phyloP scores from a whole-genome alignment of 2,888 invertebrate species.

The Rhamnusium bicolor region DNA sequence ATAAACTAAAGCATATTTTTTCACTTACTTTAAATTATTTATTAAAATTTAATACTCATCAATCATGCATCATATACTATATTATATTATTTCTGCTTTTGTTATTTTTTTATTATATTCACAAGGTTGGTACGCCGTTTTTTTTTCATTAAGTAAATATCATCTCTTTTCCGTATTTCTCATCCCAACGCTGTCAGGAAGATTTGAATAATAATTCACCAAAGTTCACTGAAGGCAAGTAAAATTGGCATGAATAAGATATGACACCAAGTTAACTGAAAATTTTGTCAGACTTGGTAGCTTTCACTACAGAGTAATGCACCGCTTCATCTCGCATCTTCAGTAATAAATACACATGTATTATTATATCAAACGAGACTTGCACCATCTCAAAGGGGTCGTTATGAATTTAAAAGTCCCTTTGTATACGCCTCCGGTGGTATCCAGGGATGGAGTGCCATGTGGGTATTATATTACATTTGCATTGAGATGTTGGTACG shows the following conservation, averaged over 20 bases:
- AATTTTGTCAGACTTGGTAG: not conserved
- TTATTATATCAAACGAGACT: conserved; percentile 2
- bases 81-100: not conserved
- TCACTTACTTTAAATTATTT: not conserved
- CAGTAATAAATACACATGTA: conserved; percentile 3
- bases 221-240: not conserved
- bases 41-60: not conserved
- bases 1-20: not conserved
- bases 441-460: not conserved
- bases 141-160: not conserved
- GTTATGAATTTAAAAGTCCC: conserved; percentile 15
- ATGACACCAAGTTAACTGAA: not conserved
- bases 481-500: not conserved
- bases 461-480: not conserved
- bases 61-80: not conserved
- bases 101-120: not conserved
- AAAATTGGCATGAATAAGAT: not conserved
- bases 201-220: not conserved
- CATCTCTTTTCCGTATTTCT: not conserved
- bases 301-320: not conserved
- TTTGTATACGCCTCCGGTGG: not conserved
- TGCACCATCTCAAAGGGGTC: conserved; percentile 3
- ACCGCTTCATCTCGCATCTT: not conserved
- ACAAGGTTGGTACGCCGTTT: not conserved
- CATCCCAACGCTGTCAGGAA: not conserved